Base-by-base conservation (phyloP, 2,888 invertebrate species). In the Galeopsomyia nigrocyanea region DNA sequence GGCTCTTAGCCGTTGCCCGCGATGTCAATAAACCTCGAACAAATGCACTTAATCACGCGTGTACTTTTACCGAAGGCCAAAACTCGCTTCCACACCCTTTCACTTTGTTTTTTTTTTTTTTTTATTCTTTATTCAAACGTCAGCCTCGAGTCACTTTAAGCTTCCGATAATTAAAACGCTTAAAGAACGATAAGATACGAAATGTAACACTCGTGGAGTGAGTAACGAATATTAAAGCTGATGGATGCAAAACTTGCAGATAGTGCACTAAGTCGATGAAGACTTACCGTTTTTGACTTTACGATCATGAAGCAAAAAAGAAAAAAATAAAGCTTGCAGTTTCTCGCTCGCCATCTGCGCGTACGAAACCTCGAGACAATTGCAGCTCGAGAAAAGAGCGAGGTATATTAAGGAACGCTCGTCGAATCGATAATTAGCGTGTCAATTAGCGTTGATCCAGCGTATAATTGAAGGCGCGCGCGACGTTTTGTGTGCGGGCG, bases 351-450 rank as follows among this genome's bases (percentile, higher is more conserved):
- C 39, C 39, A 39, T 39, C 39, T 39, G 39, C 39, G 39, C 39
- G 39, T 39, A 39, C 26, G 5, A n/a, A 31, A 31, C 31, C 31
- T 31, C 31, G 31, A 31, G 31, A 39, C 39, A 39, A 39, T 39
- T 39, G 39, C 13, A 39, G 1, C 13, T 39, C 5, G 26, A 26
- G 5, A 39, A 39, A 39, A 10, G 7, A 10, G 7, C 0, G 3
- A 55, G 70, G 65, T 76, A 78, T 77, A 76, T 77, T 77, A 78
- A 78, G 76, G 75, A 78, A 79, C 78, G 78, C 80, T 77, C 78
- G 77, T 76, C 80, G 82, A 83, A 83, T 82, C 80, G 79, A 81
- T 82, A 83, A 86, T 84, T 83, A 82, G 79, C 80, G 79, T 79
- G 82, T 83, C 83, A 84, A 85, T 85, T 84, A 82, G 80, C 73